A percentile compares a stretch with the other conserved stretches of the same genome.
phyloP scores from a whole-genome alignment of 1,140 invertebrate genomes.

The Rhynchophorus ferrugineus region DNA sequence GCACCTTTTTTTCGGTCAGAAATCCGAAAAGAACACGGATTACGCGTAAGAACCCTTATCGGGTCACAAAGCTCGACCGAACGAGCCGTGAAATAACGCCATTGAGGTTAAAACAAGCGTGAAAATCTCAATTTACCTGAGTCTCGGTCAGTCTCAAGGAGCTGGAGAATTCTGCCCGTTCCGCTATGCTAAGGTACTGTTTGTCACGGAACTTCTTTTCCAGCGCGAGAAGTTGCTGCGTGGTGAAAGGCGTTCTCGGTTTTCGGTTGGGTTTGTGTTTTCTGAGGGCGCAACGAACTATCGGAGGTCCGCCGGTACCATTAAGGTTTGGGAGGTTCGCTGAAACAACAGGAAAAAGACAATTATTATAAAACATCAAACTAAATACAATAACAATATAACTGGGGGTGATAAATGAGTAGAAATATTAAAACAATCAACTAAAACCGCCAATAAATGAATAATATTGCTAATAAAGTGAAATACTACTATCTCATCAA shows the following conservation, averaged over 20 bases:
- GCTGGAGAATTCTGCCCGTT: constrained; percentile 92
- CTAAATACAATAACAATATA: not conserved
- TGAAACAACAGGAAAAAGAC: constrained; percentile 26
- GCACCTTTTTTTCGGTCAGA: not conserved
- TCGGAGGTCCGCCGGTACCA: constrained; percentile 32
- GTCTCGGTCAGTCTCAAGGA: constrained; percentile 92
- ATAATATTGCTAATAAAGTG: too few relatives aligned
- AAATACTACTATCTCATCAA: too few relatives aligned
- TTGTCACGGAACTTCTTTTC: constrained; percentile 96
- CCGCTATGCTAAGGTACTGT: constrained; percentile 93
- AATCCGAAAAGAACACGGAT: not conserved
- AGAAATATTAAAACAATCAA: too few relatives aligned
- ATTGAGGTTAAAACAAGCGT: constrained; percentile 6
- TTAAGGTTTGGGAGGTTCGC: constrained; percentile 27
- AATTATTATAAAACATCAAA: not conserved
- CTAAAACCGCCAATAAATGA: too few relatives aligned
- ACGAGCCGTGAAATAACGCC: constrained; percentile 5
- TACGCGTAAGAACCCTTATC: constrained; percentile 1
- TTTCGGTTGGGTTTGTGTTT: constrained; percentile 88
- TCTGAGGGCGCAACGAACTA: constrained; percentile 38
- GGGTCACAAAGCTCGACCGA: constrained; percentile 7
- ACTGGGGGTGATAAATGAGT: too few relatives aligned
- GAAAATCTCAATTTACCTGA: constrained; percentile 51
- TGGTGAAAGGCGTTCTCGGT: constrained; percentile 94
- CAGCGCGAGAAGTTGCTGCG: constrained; percentile 85